Conservation (phyloP, 2,113 vertebrate species). For the Oxyruncus cristatus region DNA sequence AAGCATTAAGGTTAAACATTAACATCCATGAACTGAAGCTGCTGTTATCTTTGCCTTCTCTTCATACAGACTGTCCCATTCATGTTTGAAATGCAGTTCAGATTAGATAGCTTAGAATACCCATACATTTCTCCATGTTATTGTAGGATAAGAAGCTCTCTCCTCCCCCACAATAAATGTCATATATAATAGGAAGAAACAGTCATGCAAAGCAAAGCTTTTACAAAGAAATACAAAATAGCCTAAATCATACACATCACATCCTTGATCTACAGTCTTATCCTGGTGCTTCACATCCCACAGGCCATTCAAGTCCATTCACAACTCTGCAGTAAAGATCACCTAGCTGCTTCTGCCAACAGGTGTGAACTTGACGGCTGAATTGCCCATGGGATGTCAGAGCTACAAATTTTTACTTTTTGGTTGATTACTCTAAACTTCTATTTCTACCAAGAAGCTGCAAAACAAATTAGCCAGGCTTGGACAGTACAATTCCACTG, state of each 20-base stretch:
- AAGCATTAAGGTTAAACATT: neutral
- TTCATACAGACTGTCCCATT: neutral
- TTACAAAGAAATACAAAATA: conserved; percentile 6
- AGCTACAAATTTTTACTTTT: neutral
- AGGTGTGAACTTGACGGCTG: neutral
- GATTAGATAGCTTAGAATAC: conserved; percentile 1
- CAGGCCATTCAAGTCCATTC: neutral
- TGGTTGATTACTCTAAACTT: neutral
- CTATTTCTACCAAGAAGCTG: neutral
- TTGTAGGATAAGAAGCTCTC: conserved; percentile 5
- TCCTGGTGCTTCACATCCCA: neutral
- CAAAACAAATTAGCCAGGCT: neutral
- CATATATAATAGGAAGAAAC: neutral
- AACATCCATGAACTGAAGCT: neutral
- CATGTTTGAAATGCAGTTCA: neutral
- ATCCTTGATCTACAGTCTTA: neutral
- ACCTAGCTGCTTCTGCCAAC: neutral
- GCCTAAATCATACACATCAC: neutral
- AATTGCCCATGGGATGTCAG: neutral
- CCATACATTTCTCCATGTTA: neutral
- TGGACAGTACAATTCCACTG: neutral
- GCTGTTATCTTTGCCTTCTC: neutral
- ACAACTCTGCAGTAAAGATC: neutral
- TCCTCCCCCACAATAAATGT: conserved; percentile 17
- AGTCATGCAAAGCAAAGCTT: conserved; percentile 6